phyloP scores from a whole-genome alignment of 2,113 vertebrate genomes.

The Verasper variegatus region DNA sequence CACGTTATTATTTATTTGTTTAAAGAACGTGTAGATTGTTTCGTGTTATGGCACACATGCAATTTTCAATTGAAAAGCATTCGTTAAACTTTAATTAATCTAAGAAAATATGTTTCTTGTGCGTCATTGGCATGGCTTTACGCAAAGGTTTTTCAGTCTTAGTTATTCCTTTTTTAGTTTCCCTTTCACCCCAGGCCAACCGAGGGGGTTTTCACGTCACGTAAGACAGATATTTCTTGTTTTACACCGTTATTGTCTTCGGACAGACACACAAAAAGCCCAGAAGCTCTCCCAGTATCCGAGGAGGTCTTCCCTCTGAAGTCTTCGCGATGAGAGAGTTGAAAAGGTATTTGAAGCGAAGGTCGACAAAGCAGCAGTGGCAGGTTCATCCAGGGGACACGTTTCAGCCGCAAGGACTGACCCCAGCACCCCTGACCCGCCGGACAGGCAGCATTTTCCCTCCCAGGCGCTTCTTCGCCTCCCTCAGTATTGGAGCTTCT shows the following conservation, averaged over 20 bases:
- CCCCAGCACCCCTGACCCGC: slow-evolving; percentile 99
- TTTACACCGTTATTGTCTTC: slow-evolving; percentile 91
- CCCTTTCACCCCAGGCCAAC: slow-evolving; percentile 26
- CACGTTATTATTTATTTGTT: slow-evolving; percentile 78
- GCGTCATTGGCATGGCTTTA: slow-evolving; percentile 75
- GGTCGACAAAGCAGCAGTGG: slow-evolving; percentile 94
- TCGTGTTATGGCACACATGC: slow-evolving; percentile 55
- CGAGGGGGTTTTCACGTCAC: slow-evolving; percentile 66
- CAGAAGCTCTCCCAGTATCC: slow-evolving; percentile 87
- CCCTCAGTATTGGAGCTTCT: slow-evolving; percentile 70
- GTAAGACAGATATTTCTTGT: slow-evolving; percentile 86
- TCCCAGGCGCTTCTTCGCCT: slow-evolving; percentile 84
- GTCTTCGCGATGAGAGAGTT: slow-evolving; percentile 90
- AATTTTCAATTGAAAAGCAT: slow-evolving; percentile 56
- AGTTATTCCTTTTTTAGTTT: slow-evolving; percentile 49
- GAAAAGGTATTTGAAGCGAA: slow-evolving; percentile 98
- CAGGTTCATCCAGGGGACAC: slow-evolving; percentile 99
- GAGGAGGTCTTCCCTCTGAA: slow-evolving; percentile 89
- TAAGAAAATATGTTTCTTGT: slow-evolving; percentile 63
- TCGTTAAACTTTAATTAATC: slow-evolving; percentile 58
- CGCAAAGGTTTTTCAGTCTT: slow-evolving; percentile 63
- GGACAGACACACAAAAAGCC: slow-evolving; percentile 86
- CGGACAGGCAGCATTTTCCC: slow-evolving; percentile 88
- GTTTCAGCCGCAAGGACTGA: slow-evolving; percentile 98
- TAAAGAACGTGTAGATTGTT: slow-evolving; percentile 60